These are phyloP conservation scores for Arothron firmamentum DNA, from an alignment of 2,113 vertebrate species.

Conservation along the genomic window DNA sequence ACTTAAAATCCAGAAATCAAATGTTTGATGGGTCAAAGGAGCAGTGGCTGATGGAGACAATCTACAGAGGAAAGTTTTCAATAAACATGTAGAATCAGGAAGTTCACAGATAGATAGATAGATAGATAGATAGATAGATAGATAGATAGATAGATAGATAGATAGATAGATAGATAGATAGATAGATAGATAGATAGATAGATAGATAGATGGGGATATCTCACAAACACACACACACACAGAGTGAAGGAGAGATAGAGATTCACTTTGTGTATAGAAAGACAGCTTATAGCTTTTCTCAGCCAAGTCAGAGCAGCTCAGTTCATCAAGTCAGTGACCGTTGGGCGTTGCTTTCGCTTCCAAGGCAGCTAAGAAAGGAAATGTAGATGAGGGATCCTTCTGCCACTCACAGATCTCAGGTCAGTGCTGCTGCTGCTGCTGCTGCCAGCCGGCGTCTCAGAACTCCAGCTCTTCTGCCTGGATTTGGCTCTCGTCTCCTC, in stretches of 20 bases:
- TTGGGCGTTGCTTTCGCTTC: conserved; percentile 87
- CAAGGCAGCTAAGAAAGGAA: conserved; percentile 84
- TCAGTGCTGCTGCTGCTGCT: conserved; percentile 56
- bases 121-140: not conserved
- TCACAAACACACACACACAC: not conserved
- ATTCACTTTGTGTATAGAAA: conserved; percentile 23
- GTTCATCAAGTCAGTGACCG: conserved; percentile 78
- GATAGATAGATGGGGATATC: not conserved
- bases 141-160: not conserved
- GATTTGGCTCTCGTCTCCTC: not conserved
- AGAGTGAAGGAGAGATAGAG: not conserved
- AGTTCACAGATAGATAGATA: not conserved
- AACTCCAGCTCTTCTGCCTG: not conserved
- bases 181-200: not conserved
- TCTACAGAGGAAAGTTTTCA: too few species aligned
- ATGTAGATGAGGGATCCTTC: conserved; percentile 84
- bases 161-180: not conserved
- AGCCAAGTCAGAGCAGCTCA: conserved; percentile 40
- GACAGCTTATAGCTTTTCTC: conserved; percentile 2
- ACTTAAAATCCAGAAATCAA: too few species aligned
- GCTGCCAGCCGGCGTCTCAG: not conserved
- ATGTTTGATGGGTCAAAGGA: too few species aligned
- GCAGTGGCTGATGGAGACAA: too few species aligned
- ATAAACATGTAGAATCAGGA: too few species aligned
- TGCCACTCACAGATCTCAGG: conserved; percentile 75